Percentiles rank a stretch among this genome's conserved stretches.
These are phyloP conservation scores for Pseudorhombus dupliciocellatus DNA, from an alignment of 2,113 vertebrate genomes.

Conservation along the genomic window DNA sequence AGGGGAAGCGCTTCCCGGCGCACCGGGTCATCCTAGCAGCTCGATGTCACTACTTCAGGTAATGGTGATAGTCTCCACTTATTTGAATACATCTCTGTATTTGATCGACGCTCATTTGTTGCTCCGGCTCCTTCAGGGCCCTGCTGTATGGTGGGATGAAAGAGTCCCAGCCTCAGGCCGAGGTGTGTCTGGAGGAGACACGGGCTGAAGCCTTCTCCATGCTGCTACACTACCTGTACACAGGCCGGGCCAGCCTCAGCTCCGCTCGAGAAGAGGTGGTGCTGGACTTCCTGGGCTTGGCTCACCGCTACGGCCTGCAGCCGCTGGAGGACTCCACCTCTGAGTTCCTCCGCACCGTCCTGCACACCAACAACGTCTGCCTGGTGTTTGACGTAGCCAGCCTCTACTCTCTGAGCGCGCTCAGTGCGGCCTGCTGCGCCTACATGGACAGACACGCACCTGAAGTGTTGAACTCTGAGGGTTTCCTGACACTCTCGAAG, in stretches of 20 bases:
- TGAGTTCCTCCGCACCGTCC: slow-evolving; percentile 95
- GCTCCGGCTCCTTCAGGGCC: slow-evolving; percentile 79
- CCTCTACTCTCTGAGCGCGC: slow-evolving; percentile 90
- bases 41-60: slow-evolving; percentile 98
- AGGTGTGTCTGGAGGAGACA: slow-evolving; percentile 94
- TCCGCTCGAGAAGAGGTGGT: slow-evolving; percentile 94
- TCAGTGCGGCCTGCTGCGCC: slow-evolving; percentile 92
- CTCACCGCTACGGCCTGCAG: slow-evolving; percentile 96
- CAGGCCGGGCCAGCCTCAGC: slow-evolving; percentile 91
- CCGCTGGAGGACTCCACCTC: slow-evolving; percentile 96
- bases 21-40: slow-evolving; percentile 97
- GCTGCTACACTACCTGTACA: slow-evolving; percentile 96
- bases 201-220: slow-evolving; percentile 95
- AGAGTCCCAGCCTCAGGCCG: slow-evolving; percentile 94
- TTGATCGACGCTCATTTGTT: neutral
- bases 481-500: slow-evolving; percentile 94
- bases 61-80: neutral
- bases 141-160: slow-evolving; percentile 96
- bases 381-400: slow-evolving; percentile 97
- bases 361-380: slow-evolving; percentile 95
- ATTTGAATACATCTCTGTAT: too few species aligned
- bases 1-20: slow-evolving; percentile 94
- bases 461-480: slow-evolving; percentile 91
- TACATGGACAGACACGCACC: slow-evolving; percentile 97
- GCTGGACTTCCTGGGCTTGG: slow-evolving; percentile 94